Base-by-base conservation (phyloP, 2,113 vertebrate genomes). In the Boulengeromyrus knoepffleri region DNA sequence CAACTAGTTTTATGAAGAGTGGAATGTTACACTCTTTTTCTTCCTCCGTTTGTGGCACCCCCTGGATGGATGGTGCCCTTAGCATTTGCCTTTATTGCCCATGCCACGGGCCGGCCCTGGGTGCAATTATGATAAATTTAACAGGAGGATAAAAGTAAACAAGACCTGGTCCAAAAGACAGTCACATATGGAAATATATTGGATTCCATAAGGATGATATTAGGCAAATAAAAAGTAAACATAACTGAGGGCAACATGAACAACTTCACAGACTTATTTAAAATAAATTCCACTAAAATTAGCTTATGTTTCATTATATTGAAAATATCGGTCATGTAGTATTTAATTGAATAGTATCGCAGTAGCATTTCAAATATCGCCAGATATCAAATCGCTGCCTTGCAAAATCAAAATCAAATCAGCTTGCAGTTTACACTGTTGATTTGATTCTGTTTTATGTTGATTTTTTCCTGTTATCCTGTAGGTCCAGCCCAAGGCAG, bases 401-500 rank as follows among this genome's bases (percentile, higher is more conserved):
- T 27, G n/a, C n/a, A 66, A 66, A 27, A 66, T 58, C 21, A 21
- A 24, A 58, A 8, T 66, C 9, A 66, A 66, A 66, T 66, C n/a
- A 10, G 9, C 58, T 66, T 66, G 62, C n/a, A 12, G 9, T 66
- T 27, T 66, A 66, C n/a, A 70, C 62, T 4, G 0, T 0, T 9
- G 8, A 85, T 85, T 45, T 85, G 83, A 24, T 85, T 85, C 83
- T 85, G 39, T 85, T 45, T n/a, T n/a, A 21, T 85, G 15, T 53
- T n/a, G 52, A 36, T 58, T 2, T 47, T 56, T 21, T 47, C 91
- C 77, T 36, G 92, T 90, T 92, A 0, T 89, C 4, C 49, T 91
- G 3, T 90, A 99, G 98, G 97, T 99, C 91, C 94, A 97, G 92
- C 98, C 97, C 90, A 97, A 94, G 91, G 91, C 94, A 53, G 96